Conservation (phyloP, 2,113 vertebrate genomes). For the Donacobius atricapilla region DNA sequence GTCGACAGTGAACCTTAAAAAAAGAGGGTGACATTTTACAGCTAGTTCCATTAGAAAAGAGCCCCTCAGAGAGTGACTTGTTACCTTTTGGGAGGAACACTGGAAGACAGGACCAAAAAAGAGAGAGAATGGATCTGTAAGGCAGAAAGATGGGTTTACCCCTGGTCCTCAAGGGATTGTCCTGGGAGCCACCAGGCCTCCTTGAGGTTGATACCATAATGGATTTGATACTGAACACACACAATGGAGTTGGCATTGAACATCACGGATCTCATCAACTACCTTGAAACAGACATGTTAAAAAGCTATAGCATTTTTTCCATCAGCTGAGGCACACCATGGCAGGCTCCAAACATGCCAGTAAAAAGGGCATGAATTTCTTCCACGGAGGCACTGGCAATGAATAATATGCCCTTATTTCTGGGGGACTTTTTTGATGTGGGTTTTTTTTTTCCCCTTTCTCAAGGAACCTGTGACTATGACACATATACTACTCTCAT, state of each 20-base stretch:
- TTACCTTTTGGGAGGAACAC: background rate
- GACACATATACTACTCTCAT: background rate
- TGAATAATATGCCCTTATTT: background rate
- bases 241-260: background rate
- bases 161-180: background rate
- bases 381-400: background rate
- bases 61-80: background rate
- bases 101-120: background rate
- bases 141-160: background rate
- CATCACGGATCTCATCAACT: background rate
- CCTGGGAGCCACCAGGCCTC: background rate
- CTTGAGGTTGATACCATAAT: background rate
- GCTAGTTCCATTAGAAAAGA: background rate
- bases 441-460: accelerated
- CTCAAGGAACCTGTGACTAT: background rate
- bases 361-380: background rate
- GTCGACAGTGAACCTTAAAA: background rate
- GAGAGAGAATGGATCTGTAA: background rate
- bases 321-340: background rate
- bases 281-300: background rate
- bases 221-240: background rate
- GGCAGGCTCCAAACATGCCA: background rate
- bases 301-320: background rate
- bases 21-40: background rate
- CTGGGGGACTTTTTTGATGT: background rate